Percentiles rank a stretch among this genome's conserved stretches.
These are phyloP conservation scores for Lutjanus erythropterus DNA, from an alignment of 2,113 vertebrate species.

Conservation along the genomic window DNA sequence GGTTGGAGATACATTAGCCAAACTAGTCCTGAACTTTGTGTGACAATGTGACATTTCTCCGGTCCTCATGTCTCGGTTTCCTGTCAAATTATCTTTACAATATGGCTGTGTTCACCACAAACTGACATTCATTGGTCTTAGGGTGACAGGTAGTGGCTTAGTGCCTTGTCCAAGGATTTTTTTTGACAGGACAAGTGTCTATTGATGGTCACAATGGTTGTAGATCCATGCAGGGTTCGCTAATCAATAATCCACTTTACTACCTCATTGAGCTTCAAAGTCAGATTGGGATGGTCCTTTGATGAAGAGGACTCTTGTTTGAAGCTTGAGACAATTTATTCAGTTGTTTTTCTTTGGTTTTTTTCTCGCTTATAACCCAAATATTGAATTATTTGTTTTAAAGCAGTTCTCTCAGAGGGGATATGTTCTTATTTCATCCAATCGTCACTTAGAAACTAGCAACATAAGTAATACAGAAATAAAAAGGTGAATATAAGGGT, in stretches of 20 bases:
- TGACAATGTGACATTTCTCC: neutral
- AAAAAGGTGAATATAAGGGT: neutral
- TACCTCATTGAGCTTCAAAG: slow-evolving; percentile 26
- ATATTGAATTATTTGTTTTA: neutral
- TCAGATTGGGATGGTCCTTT: neutral
- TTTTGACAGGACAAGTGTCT: slow-evolving; percentile 23
- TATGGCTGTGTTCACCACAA: neutral
- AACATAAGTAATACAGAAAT: neutral
- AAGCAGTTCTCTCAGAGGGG: neutral
- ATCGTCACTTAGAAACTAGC: neutral
- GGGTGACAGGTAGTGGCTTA: neutral
- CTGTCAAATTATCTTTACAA: neutral
- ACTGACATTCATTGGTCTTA: neutral
- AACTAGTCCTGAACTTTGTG: too few species aligned
- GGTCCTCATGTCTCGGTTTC: neutral
- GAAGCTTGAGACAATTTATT: neutral
- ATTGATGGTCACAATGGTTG: slow-evolving; percentile 31
- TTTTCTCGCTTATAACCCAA: neutral
- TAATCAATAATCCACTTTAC: slow-evolving; percentile 52
- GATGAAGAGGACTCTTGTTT: neutral
- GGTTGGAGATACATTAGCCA: neutral
- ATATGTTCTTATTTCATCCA: neutral
- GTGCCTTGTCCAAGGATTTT: neutral
- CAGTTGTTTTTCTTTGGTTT: neutral
- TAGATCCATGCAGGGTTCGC: slow-evolving; percentile 9